Evolutionary conservation across 2,888 invertebrate genomes (phyloP), one percentile per base, ranked within the genome.

Genomic region (Himalopsyche tibetana): DNA sequence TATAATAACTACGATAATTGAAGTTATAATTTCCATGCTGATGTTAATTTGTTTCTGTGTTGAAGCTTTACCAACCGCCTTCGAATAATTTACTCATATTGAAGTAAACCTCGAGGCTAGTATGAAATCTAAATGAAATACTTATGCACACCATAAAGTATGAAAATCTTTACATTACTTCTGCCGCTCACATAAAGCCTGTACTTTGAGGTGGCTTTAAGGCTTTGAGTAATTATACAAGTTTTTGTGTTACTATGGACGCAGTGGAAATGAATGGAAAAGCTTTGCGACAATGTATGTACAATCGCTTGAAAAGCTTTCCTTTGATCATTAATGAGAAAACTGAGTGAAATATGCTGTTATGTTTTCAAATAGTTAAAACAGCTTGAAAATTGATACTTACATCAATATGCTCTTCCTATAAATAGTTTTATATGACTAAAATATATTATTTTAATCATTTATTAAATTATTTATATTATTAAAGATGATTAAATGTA

Each of bases 141-240:
- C 80, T 80, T 80, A 40, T 36, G 19, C 28, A 63, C 80, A 80
- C 40, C 17, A 38, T 80, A n/a, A 80, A 80, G 80, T 42, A 42
- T 80, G 80, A 40, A 80, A 42, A 63, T 63, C 42, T 80, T 38
- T 42, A 36, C 80, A 38, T 40, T 42, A 38, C 80, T 80, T 38
- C 80, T 80, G 40, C 38, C 40, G 38, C 40, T 40, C 40, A 38
- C 11, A 36, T 42, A n/a, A 80, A 38, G 80, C 28, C 80, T 80
- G 80, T 80, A 80, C 42, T 80, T 80, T 80, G 12, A 36, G 80
- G 80, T 40, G 80, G 38, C 45, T 81, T 81, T 42, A 55, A 45
- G 81, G 81, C 81, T 45, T 81, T 81, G 45, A 51, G 81, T 81
- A 81, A 81, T 81, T 81, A 81, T 81, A 45, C 81, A 81, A 81